phyloP scores from a whole-genome alignment of 2,113 vertebrate genomes.

The Xenopus laevis region DNA sequence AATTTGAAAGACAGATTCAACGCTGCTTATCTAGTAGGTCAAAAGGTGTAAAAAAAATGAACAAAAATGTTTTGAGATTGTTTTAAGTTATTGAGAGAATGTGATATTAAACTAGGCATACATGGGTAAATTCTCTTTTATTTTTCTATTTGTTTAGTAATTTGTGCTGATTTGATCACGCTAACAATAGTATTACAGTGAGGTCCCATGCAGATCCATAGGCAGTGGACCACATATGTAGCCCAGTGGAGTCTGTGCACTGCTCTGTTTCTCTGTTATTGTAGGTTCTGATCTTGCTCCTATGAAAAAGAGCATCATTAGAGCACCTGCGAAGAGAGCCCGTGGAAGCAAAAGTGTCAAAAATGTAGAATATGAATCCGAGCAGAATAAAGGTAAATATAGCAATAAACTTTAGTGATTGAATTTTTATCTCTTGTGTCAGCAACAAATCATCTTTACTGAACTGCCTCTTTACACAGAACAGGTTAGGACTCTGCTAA shows the following conservation, averaged over 20 bases:
- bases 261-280: neutral
- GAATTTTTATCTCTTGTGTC: neutral
- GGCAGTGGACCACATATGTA: too few species aligned
- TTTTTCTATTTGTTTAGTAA: too few species aligned
- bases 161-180: too few species aligned
- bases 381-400: conserved; percentile 30
- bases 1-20: conserved; percentile 66
- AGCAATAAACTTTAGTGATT: neutral
- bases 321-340: neutral
- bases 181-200: too few species aligned
- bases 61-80: too few species aligned
- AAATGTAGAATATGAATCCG: conserved; percentile 10
- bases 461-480: conserved; percentile 54
- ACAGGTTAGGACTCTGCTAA: conserved; percentile 72
- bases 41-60: neutral
- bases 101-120: too few species aligned
- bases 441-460: neutral
- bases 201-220: too few species aligned
- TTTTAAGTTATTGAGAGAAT: too few species aligned
- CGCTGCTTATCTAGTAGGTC: conserved; percentile 55
- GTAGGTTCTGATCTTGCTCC: neutral
- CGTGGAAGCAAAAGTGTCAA: neutral
- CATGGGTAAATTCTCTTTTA: too few species aligned
- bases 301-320: neutral
- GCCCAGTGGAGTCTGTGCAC: too few species aligned